A percentile compares a stretch with the other conserved stretches of the same genome.
Evolutionary conservation across 2,797 vertebrate species (phyloP).

Genomic region (Pseudochromis fuscus): DNA sequence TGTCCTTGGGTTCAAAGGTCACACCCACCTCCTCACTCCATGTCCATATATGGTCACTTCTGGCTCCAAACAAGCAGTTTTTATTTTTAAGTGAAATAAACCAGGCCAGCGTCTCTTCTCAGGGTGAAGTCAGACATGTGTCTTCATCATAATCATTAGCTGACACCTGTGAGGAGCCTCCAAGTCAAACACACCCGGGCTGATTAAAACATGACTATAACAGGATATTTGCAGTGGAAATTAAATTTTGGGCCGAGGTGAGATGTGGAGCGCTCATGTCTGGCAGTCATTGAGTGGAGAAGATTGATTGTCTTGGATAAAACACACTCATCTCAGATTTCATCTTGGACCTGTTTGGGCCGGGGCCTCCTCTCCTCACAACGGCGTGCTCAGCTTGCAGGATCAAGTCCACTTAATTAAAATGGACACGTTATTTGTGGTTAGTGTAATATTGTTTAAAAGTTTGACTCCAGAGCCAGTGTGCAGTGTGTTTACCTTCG

Average conservation of each 20-base stretch:
- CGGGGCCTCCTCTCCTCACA: constrained; percentile 16
- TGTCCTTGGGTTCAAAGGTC: too few species aligned
- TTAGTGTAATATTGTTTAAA: constrained; percentile 16
- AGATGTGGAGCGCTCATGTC: constrained; percentile 48
- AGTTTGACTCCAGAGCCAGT: constrained; percentile 1
- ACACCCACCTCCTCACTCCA: too few species aligned
- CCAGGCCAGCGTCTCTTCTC: neutral
- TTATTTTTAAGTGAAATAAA: neutral
- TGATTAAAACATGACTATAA: constrained; percentile 74
- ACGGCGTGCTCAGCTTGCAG: constrained; percentile 28
- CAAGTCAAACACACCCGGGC: constrained; percentile 58
- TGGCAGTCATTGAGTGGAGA: constrained; percentile 60
- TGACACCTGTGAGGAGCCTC: constrained; percentile 56
- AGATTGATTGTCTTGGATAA: constrained; percentile 67
- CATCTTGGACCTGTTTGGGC: constrained; percentile 37
- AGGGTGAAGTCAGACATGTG: neutral
- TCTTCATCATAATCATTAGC: constrained; percentile 37
- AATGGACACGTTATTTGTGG: constrained; percentile 28
- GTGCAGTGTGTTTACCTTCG: constrained; percentile 22
- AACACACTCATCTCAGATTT: constrained; percentile 60
- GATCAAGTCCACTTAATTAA: constrained; percentile 26
- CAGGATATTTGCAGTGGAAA: constrained; percentile 67
- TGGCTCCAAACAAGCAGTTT: too few species aligned
- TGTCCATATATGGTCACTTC: too few species aligned
- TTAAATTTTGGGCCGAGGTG: constrained; percentile 50